Evolutionary conservation across 2,888 invertebrate genomes (phyloP).

Genomic region (Anarsia innoxiella): DNA sequence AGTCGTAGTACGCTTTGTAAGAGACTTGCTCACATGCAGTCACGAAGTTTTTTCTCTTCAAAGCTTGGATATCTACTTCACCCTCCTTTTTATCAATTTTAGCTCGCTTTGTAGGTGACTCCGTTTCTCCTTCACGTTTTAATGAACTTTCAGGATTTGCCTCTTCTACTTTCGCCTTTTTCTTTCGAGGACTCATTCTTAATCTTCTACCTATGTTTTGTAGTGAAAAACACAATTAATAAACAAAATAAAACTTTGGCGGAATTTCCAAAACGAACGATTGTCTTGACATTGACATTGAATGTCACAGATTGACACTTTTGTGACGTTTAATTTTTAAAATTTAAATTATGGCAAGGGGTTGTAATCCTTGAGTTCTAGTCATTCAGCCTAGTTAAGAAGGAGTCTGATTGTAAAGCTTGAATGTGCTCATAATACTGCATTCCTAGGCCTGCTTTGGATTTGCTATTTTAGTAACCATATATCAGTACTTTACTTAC

Average conservation of each 20-base stretch:
- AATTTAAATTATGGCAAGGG: too few relatives aligned
- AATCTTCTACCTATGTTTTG: neutral
- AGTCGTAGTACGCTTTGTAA: slow-evolving; percentile 41
- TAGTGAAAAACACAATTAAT: neutral
- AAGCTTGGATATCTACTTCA: slow-evolving; percentile 30
- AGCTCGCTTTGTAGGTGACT: slow-evolving; percentile 28
- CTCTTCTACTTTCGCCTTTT: slow-evolving; percentile 28
- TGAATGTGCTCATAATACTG: too few relatives aligned
- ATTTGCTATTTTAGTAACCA: too few relatives aligned
- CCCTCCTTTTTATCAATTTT: slow-evolving; percentile 26
- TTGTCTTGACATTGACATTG: slow-evolving; percentile 1
- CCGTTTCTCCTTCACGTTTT: slow-evolving; percentile 28
- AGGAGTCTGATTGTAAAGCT: too few relatives aligned
- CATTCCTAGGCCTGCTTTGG: too few relatives aligned
- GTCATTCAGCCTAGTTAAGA: too few relatives aligned
- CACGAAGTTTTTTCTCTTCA: slow-evolving; percentile 49
- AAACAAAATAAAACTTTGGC: neutral
- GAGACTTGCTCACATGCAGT: slow-evolving; percentile 56
- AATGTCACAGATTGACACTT: too few relatives aligned
- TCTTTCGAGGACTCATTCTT: slow-evolving; percentile 36
- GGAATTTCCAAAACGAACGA: too few relatives aligned
- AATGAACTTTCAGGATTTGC: slow-evolving; percentile 8
- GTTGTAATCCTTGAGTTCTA: too few relatives aligned
- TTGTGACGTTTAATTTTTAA: too few relatives aligned
- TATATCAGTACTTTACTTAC: too few relatives aligned